Percentiles rank a stretch among this genome's conserved stretches.
Evolutionary conservation across 2,888 invertebrate species (phyloP).

Genomic region (Noctua comes): DNA sequence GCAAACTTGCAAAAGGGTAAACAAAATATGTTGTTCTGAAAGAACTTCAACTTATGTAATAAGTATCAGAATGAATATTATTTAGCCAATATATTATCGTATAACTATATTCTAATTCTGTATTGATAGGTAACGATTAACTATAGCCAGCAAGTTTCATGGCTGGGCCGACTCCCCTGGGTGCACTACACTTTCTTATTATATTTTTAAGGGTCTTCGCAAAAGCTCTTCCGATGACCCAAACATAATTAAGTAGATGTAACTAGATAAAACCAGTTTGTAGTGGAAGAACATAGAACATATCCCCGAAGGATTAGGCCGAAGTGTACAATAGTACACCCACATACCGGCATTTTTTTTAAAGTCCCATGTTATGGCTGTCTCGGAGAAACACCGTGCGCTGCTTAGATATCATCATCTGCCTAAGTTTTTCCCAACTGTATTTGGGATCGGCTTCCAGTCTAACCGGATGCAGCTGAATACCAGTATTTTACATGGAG

Average conservation of each 20-base stretch:
- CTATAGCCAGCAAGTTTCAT: slow-evolving; percentile 2
- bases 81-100: not conserved
- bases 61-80: not conserved
- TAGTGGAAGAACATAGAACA: not conserved
- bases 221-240: not conserved
- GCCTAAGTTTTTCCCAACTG: not conserved
- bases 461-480: not conserved
- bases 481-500: too few species aligned
- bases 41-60: not conserved
- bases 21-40: not conserved
- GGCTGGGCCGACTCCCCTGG: slow-evolving; percentile 2
- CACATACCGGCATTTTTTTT: not conserved
- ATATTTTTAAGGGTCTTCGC: not conserved
- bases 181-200: not conserved
- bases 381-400: not conserved
- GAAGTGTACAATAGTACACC: not conserved
- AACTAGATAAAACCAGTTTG: not conserved
- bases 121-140: too few species aligned
- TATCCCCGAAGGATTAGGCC: not conserved
- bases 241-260: slow-evolving; percentile 4
- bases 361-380: not conserved
- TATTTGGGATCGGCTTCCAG: too few species aligned
- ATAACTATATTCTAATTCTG: not conserved
- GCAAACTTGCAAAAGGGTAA: not conserved
- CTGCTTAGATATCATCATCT: not conserved